Percentiles rank a stretch among this genome's conserved stretches.
Evolutionary conservation across 2,797 vertebrate genomes (phyloP).

Genomic region (Xiphorhynchus erythropygius): DNA sequence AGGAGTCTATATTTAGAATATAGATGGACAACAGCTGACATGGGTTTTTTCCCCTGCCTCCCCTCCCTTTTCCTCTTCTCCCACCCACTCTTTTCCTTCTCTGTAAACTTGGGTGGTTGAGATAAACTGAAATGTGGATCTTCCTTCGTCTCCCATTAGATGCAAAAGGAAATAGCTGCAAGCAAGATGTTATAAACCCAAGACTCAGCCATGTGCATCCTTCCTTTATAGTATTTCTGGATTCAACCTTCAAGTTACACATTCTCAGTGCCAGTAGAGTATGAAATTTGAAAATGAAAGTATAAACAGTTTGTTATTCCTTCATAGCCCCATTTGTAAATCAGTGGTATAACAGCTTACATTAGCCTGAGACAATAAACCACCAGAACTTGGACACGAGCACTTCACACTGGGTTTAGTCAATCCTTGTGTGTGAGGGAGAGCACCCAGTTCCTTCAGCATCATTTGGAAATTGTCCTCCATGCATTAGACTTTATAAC

Average conservation of each 20-base stretch:
- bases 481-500: background rate
- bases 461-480: background rate
- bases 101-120: constrained; percentile 9
- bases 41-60: background rate
- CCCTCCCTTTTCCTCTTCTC: constrained; percentile 23
- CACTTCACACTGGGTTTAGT: too few species aligned
- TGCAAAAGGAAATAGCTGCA: constrained; percentile 34
- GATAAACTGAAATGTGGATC: constrained; percentile 17
- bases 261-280: background rate
- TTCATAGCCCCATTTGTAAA: background rate
- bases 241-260: background rate
- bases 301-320: constrained; percentile 4
- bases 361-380: background rate
- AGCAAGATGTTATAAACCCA: constrained; percentile 9
- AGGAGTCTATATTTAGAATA: background rate
- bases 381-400: background rate
- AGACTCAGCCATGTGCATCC: background rate
- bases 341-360: background rate
- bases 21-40: background rate
- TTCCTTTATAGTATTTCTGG: background rate
- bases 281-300: background rate
- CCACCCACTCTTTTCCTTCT: constrained; percentile 28
- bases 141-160: background rate
- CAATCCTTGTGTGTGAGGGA: background rate
- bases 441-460: background rate